Conservation (phyloP, 2,113 vertebrate species). For the Picathartes gymnocephalus region DNA sequence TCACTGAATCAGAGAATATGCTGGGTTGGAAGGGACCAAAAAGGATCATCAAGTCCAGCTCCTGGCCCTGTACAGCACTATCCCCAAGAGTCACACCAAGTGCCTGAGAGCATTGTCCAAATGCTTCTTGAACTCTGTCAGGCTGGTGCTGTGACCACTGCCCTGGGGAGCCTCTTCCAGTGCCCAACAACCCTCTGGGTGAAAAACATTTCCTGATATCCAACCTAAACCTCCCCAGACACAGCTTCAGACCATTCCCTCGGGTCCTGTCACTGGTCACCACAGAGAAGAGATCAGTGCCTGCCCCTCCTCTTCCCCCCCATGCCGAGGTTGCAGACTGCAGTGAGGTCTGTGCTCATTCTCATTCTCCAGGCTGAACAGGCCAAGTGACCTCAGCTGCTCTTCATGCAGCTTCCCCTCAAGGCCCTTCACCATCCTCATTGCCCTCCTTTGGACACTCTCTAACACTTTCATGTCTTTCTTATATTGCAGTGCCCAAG, state of each 20-base stretch:
- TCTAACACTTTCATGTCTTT: neutral
- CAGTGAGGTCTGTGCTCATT: neutral
- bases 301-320: neutral
- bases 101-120: neutral
- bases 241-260: neutral
- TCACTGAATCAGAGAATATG: neutral
- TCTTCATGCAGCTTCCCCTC: rapidly evolving
- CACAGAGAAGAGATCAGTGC: neutral
- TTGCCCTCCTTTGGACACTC: rapidly evolving
- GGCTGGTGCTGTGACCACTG: neutral
- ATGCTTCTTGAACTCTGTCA: neutral
- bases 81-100: too few species aligned
- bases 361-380: neutral
- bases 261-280: rapidly evolving
- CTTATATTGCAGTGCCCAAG: neutral
- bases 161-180: neutral
- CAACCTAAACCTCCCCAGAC: too few species aligned
- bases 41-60: neutral
- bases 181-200: rapidly evolving
- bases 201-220: neutral
- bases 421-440: neutral
- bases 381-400: rapidly evolving
- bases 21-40: neutral
- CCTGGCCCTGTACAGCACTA: neutral
- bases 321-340: neutral